phyloP scores from a whole-genome alignment of 2,113 vertebrate species.

The Hylia prasina region DNA sequence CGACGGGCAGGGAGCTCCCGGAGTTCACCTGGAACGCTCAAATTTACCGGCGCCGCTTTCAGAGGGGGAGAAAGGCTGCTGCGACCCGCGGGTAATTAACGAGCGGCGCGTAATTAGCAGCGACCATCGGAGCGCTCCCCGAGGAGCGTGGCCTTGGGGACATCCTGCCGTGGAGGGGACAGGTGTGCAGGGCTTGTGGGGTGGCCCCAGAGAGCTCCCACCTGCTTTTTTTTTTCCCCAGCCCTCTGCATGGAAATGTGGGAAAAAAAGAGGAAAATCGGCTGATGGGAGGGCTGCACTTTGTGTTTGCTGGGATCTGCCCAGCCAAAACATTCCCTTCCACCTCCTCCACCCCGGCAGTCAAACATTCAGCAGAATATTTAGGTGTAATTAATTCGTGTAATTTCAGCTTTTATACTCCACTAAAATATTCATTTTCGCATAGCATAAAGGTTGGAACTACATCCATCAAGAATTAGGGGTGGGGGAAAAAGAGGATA shows the following conservation, averaged over 20 bases:
- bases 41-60: not conserved
- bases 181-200: not conserved
- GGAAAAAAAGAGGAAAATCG: not conserved
- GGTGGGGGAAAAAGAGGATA: not conserved
- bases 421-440: conserved; percentile 27
- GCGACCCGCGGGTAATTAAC: conserved; percentile 1
- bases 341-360: accelerated
- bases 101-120: not conserved
- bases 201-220: not conserved
- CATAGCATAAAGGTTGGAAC: not conserved
- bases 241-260: not conserved
- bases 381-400: not conserved
- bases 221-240: not conserved
- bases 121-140: not conserved
- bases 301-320: not conserved
- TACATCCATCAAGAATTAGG: not conserved
- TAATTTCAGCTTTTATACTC: conserved; percentile 1
- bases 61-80: not conserved
- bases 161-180: accelerated
- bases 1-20: not conserved
- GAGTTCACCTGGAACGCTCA: not conserved
- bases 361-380: not conserved
- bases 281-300: not conserved
- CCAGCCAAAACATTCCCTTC: accelerated
- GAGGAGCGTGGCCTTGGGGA: accelerated